Evolutionary conservation across 2,113 vertebrate species (phyloP).

Genomic region (Lycaon pictus): DNA sequence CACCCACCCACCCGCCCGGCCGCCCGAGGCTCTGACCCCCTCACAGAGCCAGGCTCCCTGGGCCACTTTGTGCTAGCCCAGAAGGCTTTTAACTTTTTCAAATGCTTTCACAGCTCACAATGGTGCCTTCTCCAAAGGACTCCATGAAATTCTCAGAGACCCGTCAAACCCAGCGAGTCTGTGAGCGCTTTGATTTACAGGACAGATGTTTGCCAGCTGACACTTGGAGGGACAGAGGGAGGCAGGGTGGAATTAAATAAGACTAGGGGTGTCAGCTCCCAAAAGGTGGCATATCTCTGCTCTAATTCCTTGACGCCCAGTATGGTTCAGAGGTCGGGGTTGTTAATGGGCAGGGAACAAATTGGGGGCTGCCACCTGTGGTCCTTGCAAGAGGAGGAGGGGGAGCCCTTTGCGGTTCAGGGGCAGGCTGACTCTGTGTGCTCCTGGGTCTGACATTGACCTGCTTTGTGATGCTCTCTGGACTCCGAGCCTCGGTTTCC

Average conservation of each 20-base stretch:
- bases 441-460: neutral
- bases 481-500: neutral
- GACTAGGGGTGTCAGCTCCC: constrained; percentile 70
- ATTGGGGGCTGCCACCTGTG: constrained; percentile 66
- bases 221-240: neutral
- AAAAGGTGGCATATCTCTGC: constrained; percentile 64
- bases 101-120: neutral
- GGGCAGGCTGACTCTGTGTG: neutral
- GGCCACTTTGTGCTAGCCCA: neutral
- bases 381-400: neutral
- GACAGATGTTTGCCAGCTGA: constrained; percentile 75
- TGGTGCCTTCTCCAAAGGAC: constrained; percentile 19
- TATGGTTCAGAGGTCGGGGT: constrained; percentile 59
- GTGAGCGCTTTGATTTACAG: constrained; percentile 72
- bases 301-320: constrained; percentile 67
- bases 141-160: constrained; percentile 58
- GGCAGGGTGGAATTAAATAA: constrained; percentile 61
- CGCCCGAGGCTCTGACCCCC: neutral
- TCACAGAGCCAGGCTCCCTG: accelerated
- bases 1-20: accelerated
- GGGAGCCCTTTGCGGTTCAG: neutral
- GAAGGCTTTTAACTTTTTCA: constrained; percentile 27
- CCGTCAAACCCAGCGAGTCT: constrained; percentile 13
- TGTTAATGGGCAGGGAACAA: constrained; percentile 76
- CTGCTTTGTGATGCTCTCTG: accelerated